These are phyloP conservation scores for Cheilosia soror DNA, from an alignment of 2,888 invertebrate species.

Conservation along the genomic window DNA sequence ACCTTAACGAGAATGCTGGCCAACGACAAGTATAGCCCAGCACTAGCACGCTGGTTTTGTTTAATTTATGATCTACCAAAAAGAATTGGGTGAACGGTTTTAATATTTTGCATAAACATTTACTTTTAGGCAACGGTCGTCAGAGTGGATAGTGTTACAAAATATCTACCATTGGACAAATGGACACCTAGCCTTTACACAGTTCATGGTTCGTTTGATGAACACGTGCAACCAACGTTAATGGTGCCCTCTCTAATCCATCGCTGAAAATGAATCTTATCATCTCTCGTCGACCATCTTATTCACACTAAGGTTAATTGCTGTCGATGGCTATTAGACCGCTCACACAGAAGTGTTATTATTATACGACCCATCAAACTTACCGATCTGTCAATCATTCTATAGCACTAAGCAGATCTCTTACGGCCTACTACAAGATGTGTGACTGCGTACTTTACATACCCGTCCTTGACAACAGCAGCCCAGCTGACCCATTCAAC, in stretches of 20 bases:
- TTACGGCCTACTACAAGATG: constrained; percentile 2
- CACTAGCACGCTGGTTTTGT: too few relatives aligned
- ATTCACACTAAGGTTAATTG: constrained; percentile 39
- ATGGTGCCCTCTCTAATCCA: neutral
- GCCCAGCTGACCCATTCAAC: neutral
- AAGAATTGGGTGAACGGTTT: too few relatives aligned
- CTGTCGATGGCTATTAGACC: constrained; percentile 17
- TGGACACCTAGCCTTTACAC: too few relatives aligned
- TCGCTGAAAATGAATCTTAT: neutral
- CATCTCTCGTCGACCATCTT: constrained; percentile 5
- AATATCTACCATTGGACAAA: neutral
- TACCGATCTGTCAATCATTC: constrained; percentile 33
- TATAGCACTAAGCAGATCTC: constrained; percentile 3
- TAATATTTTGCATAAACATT: neutral
- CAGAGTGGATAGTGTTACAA: neutral
- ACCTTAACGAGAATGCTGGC: too few relatives aligned
- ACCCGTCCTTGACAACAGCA: constrained; percentile 19
- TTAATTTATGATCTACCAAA: too few relatives aligned
- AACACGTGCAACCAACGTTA: neutral
- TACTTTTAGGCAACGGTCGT: neutral
- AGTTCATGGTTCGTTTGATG: neutral
- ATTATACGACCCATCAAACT: constrained; percentile 15
- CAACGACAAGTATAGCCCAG: too few relatives aligned
- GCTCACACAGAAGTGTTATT: constrained; percentile 14
- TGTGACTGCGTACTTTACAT: neutral